Conservation (phyloP, 2,113 vertebrate species). For the Laterallus jamaicensis region DNA sequence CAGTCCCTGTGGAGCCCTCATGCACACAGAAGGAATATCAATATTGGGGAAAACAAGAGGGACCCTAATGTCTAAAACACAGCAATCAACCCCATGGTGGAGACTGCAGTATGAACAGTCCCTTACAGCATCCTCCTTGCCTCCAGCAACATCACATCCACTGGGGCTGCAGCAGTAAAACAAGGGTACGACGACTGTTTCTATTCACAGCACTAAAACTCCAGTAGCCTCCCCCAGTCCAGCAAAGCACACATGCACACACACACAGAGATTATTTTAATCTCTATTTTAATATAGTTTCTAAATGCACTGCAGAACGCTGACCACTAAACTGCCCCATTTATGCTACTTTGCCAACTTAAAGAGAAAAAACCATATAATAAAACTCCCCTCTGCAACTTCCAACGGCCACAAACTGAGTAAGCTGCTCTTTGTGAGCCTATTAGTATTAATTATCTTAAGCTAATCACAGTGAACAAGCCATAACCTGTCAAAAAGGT, state of each 20-base stretch:
- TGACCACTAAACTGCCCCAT: background rate
- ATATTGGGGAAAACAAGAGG: background rate
- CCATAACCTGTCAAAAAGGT: slow-evolving; percentile 33
- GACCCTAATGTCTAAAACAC: background rate
- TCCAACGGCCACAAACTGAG: background rate
- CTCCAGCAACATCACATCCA: background rate
- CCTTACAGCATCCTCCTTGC: background rate
- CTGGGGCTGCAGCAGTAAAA: accelerated
- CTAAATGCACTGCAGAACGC: background rate
- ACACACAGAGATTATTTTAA: background rate
- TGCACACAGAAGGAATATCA: background rate
- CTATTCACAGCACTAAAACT: background rate
- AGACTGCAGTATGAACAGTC: background rate
- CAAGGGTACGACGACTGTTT: background rate
- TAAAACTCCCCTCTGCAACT: background rate
- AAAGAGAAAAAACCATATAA: background rate
- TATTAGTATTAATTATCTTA: slow-evolving; percentile 49
- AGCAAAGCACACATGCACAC: accelerated
- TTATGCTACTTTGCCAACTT: background rate
- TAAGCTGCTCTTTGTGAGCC: slow-evolving; percentile 28
- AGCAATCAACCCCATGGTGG: accelerated
- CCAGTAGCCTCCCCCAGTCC: background rate
- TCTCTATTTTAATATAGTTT: background rate
- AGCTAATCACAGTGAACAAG: slow-evolving; percentile 38
- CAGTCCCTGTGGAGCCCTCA: too few species aligned